Evolutionary conservation across 2,113 vertebrate genomes (phyloP), one percentile per base, ranked within the genome.

Genomic region (Loxodonta africana): DNA sequence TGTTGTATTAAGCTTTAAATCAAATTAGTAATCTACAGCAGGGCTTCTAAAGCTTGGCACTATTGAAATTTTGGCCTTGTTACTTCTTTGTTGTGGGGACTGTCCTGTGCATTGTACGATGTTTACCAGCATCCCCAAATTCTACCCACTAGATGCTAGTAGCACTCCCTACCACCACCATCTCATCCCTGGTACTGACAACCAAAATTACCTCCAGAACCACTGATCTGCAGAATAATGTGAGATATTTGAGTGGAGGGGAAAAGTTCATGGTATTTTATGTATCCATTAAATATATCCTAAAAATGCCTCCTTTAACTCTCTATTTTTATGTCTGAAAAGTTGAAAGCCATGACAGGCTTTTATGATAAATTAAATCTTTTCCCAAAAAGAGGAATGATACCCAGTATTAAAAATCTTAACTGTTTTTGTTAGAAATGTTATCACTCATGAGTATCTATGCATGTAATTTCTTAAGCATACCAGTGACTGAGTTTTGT

Each of bases 261-360:
- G 28, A 96, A 97, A 97, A 97, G 97, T 97, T 97, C 97, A 96
- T 69, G 41, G 96, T 87, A 93, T 91, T 97, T 96, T 83, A 95
- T 84, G 41, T 90, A 88, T 83, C 91, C 69, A 76, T 97, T 97
- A 95, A 97, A 63, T 77, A 91, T 84, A 88, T 96, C 96, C 89
- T 92, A 91, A 95, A 97, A 97, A 78, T 86, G 20, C 21, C 14
- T 62, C 28, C 60, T 96, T 95, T 92, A 81, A 57, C 44, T 92
- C 91, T 90, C 91, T 90, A 83, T 92, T 96, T 96, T 93, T 96
- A 84, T 82, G 76, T 97, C 94, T 96, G 85, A 94, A 92, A 92
- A 86, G 41, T 92, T 97, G 94, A 97, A 97, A 97, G 97, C 67
- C 82, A 63, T 97, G 97, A 97, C 90, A 97, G 96, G 90, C 97